Conservation (phyloP, 2,797 vertebrate species). For the Allobates femoralis region DNA sequence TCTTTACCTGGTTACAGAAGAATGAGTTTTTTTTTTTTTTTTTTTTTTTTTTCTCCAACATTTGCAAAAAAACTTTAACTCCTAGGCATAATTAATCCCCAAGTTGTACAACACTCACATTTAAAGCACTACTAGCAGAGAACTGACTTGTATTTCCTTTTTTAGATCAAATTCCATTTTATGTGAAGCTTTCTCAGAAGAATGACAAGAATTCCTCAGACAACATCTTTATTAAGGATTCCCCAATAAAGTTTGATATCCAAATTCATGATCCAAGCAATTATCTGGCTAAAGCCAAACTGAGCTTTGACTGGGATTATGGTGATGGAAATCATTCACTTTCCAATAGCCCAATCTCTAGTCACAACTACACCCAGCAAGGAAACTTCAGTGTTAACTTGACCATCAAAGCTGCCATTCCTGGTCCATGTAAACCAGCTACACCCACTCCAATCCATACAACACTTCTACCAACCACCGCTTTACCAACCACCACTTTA, state of each 20-base stretch:
- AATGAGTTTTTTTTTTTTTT: too few relatives aligned
- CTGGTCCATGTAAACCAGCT: slow-evolving; percentile 74
- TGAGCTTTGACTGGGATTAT: slow-evolving; percentile 91
- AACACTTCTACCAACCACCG: background rate
- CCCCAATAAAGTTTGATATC: slow-evolving; percentile 84
- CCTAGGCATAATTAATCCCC: too few relatives aligned
- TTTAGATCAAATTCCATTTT: slow-evolving; percentile 88
- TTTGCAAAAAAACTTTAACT: too few relatives aligned
- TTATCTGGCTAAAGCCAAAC: slow-evolving; percentile 84
- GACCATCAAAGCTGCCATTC: slow-evolving; percentile 85
- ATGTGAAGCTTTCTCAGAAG: slow-evolving; percentile 87
- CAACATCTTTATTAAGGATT: slow-evolving; percentile 83
- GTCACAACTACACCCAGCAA: slow-evolving; percentile 81
- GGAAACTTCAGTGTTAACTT: slow-evolving; percentile 85
- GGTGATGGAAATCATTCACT: slow-evolving; percentile 81
- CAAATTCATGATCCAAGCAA: slow-evolving; percentile 89
- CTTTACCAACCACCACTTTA: too few relatives aligned
- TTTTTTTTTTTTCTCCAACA: too few relatives aligned
- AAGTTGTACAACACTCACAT: too few relatives aligned
- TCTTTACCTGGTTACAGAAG: too few relatives aligned
- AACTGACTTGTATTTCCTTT: background rate
- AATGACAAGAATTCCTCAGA: slow-evolving; percentile 82
- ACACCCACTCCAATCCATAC: background rate
- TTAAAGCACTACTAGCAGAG: too few relatives aligned
- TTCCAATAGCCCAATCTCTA: slow-evolving; percentile 78